Evolutionary conservation across 2,797 vertebrate species (phyloP), one percentile per base, ranked within the genome.

Genomic region (Takifugu rubripes): DNA sequence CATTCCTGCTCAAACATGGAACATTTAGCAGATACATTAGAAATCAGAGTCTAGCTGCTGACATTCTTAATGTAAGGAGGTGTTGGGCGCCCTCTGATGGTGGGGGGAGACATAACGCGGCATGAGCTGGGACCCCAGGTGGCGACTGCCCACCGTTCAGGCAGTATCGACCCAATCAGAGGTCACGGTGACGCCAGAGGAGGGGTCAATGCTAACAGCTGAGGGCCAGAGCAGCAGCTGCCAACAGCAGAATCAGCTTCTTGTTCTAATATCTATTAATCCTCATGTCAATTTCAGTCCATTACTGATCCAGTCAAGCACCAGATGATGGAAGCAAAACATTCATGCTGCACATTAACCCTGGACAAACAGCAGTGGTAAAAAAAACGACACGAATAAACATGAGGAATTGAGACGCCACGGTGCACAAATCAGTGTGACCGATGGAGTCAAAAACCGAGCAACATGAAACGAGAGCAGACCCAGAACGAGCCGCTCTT

Each of bases 121-220:
- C 73, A 93, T 90, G 78, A 82, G 71, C 51, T 69, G 33, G 59
- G 66, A 78, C 66, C 70, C 74, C 87, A 84, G 86, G 81, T 89
- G 88, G 74, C 21, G 17, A 63, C 65, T 55, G 60, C 15, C 46
- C 66, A 69, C 44, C 36, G 66, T 52, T 77, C 75, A 54, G 64
- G 79, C 85, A 87, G 87, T 87, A 77, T 65, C 59, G 89, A 85
- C 45, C 4, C 5, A 3, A 61, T 48, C 56, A 58, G 0, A 49
- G 70, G 80, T 84, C 78, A 78, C 59, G 25, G 9, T 49, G 63
- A 58, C 17, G 66, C 25, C 33, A 21, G 51, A 50, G 44, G 42
- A 17, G 5, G 17, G 42, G 42, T 56, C 66, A 65, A 78, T 78
- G 61, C 70, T 25, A 61, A 63, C 59, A 49, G 33, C 71, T 68